Conservation (phyloP, 2,113 vertebrate genomes). For the Bettongia penicillata region DNA sequence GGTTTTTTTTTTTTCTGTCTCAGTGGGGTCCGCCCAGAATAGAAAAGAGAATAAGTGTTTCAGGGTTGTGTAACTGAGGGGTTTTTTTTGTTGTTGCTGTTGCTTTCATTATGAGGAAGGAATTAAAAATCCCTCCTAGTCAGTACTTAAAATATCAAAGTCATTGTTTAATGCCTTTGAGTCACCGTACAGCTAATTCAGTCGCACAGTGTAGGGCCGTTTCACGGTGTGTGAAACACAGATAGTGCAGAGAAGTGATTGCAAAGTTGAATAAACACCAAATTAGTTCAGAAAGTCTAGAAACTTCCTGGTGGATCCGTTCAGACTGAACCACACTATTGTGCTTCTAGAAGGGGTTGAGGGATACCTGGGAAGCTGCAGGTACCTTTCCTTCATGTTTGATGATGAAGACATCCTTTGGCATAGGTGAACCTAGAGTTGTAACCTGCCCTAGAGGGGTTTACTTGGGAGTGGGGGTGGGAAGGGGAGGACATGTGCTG, state of each 20-base stretch:
- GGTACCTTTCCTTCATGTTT: slow-evolving; percentile 41
- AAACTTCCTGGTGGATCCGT: slow-evolving; percentile 84
- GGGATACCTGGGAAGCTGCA: slow-evolving; percentile 38
- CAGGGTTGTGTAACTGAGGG: slow-evolving; percentile 81
- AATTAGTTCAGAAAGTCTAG: slow-evolving; percentile 85
- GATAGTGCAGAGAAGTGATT: slow-evolving; percentile 86
- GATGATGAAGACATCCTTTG: not conserved
- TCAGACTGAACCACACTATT: slow-evolving; percentile 71
- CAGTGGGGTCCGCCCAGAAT: slow-evolving; percentile 81
- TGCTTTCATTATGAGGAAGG: slow-evolving; percentile 87
- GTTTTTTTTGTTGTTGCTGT: slow-evolving; percentile 70
- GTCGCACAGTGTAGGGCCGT: slow-evolving; percentile 84
- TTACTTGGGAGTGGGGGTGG: not conserved
- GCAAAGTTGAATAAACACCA: slow-evolving; percentile 87
- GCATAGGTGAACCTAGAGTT: not conserved
- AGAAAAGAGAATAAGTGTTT: slow-evolving; percentile 84
- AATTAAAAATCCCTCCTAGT: slow-evolving; percentile 90
- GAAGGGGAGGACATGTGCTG: not conserved
- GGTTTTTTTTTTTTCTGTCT: slow-evolving; percentile 77
- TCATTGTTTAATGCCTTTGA: slow-evolving; percentile 90
- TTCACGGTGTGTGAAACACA: slow-evolving; percentile 87
- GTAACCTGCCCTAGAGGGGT: not conserved
- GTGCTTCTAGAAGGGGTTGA: slow-evolving; percentile 47
- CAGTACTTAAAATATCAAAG: slow-evolving; percentile 91
- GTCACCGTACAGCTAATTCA: slow-evolving; percentile 90